A percentile compares a stretch with the other conserved stretches of the same genome.
Conservation (phyloP, 2,113 vertebrate species). For the Butorides virescens region DNA sequence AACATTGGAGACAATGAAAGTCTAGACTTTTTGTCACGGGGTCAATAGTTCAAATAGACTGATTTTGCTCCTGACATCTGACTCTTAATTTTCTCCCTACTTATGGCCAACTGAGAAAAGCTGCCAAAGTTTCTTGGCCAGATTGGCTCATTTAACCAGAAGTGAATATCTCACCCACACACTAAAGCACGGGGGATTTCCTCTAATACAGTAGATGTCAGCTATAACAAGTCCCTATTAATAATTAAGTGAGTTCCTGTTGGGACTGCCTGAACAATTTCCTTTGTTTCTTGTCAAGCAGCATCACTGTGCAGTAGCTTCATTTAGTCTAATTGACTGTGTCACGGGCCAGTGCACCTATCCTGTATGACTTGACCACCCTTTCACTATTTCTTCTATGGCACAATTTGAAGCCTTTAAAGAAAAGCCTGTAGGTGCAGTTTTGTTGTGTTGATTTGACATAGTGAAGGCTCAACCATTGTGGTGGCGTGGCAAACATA, state of each 20-base stretch:
- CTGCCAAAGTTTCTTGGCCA: slow-evolving; percentile 23
- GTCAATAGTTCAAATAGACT: slow-evolving; percentile 8
- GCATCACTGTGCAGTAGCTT: not conserved
- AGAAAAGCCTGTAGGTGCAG: not conserved
- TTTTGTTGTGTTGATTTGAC: not conserved
- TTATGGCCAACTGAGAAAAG: not conserved
- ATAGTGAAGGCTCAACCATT: accelerated
- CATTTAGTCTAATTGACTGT: not conserved
- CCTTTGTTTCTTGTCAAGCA: not conserved
- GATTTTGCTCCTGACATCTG: slow-evolving; percentile 25
- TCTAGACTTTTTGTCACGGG: not conserved
- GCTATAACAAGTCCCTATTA: not conserved
- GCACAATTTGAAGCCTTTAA: not conserved
- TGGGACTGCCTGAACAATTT: slow-evolving; percentile 16
- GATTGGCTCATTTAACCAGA: slow-evolving; percentile 7
- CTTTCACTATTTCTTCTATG: not conserved
- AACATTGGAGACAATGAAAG: not conserved
- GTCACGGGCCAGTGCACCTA: not conserved
- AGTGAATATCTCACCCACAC: not conserved
- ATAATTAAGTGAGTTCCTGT: slow-evolving; percentile 31
- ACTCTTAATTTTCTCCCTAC: slow-evolving; percentile 42
- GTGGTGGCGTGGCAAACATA: not conserved
- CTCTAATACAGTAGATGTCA: not conserved
- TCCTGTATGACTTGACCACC: not conserved
- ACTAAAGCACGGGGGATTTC: not conserved